phyloP scores from a whole-genome alignment of 2,797 vertebrate genomes.

The Malacoraja senta region DNA sequence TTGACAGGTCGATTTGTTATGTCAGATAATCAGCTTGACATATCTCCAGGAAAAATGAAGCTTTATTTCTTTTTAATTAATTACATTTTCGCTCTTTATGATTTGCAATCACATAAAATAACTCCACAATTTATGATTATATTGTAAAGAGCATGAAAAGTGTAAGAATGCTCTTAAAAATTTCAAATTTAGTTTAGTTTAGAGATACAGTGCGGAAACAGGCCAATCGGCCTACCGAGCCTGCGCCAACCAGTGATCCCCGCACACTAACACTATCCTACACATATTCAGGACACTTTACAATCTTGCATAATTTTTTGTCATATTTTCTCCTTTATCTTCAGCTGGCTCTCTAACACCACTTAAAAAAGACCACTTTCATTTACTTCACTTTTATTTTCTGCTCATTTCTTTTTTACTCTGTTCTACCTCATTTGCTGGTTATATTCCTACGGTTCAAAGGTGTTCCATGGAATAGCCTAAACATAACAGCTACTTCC shows the following conservation, averaged over 20 bases:
- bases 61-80: conserved; percentile 35
- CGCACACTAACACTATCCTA: no score
- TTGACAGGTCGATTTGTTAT: conserved; percentile 37
- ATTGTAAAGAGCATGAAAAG: conserved; percentile 16
- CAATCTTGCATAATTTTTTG: neutral
- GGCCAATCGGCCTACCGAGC: no score
- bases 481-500: neutral
- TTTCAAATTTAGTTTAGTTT: neutral
- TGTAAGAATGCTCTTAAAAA: neutral
- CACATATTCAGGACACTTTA: no score
- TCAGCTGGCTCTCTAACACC: neutral
- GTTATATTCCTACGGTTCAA: neutral
- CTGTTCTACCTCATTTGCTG: neutral
- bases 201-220: no score
- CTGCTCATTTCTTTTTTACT: neutral
- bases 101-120: neutral
- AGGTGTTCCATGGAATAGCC: conserved; percentile 1
- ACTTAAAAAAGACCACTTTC: neutral
- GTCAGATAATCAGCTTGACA: conserved; percentile 38
- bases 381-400: conserved; percentile 4
- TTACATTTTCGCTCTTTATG: conserved; percentile 24
- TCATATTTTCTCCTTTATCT: neutral
- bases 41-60: conserved; percentile 27
- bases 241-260: no score
- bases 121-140: conserved; percentile 19